Base-by-base conservation (phyloP, 2,113 vertebrate genomes). In the Glaucomys volans region DNA sequence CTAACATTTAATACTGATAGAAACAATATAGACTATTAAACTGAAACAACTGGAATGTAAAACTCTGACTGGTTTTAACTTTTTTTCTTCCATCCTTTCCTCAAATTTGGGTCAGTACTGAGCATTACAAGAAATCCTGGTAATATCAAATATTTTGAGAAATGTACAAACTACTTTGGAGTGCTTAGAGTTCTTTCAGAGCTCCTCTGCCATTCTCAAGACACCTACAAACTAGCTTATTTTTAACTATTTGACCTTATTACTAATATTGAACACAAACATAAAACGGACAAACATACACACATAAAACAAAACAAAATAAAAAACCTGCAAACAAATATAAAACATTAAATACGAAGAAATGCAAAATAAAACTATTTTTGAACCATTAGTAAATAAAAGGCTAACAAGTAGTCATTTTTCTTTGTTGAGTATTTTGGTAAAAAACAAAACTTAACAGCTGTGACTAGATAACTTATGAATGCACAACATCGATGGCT, bases 41-140 rank as follows among this genome's bases (percentile, higher is more conserved):
- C 1, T 81, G 37, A 80, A 20, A 75, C 1, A 80, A 69, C 52
- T 62, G 52, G 26, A 92, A 90, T 44, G 5, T 16, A 66, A 66
- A 95, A 12, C 5, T 86, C 22, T 76, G 54, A 90, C 14, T 40
- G 74, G 54, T 11, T 50, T 71, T 84, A 86, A 44, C 85, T 66
- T 82, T 84, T 88, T 83, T 3, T 79, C 91, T 18, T 94, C 91
- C 75, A 8, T 90, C 75, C 18, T 87, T 75, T 91, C 57, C 26
- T 66, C 30, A 95, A 87, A 94, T 94, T 59, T 92, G 71, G 24
- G 20, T 59, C 12, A 84, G 35, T 52, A 64, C 20, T 42, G 40
- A 77, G 4, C 82, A 1, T 52, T 90, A 74, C 80, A 87, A 20
- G 37, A 71, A 94, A 11, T 79, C 62, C 17, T 83, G 59, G 28